Base-by-base conservation (phyloP, 2,888 invertebrate genomes). In the Plebejus melissa region DNA sequence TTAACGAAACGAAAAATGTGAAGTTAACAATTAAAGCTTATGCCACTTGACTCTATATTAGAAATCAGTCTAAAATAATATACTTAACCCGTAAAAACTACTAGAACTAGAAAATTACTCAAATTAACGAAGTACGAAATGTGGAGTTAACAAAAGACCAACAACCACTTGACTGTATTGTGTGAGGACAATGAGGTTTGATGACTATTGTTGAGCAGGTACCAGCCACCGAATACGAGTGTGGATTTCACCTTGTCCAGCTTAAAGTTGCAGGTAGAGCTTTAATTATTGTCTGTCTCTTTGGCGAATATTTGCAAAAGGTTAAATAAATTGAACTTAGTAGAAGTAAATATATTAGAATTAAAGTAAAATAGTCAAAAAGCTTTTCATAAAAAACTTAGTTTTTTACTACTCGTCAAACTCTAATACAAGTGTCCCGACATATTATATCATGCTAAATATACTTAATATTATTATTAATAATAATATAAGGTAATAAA, bases 111-210 rank as follows among this genome's bases (percentile, higher is more conserved):
- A 76, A 72, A 65, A 65, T 65, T 75, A 50, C 28, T 74, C 28
- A 58, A 71, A 38, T 72, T 22, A 38, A 71, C 38, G 22, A 74
- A 74, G 57, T 50, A 50, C n/a, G 60, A 65, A 65, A 65, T 65
- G 65, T 65, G 22, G 36, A 65, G 65, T 60, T 75, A 82, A 84
- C 85, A 85, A 86, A 86, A 84, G 83, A 75, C 80, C 77, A 80
- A 78, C 79, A 81, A 83, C 83, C 88, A 89, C 89, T 89, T 88
- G 89, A 89, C 86, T 86, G 83, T 81, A 85, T 89, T 89, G 87
- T 89, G 80, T 78, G 79, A 60, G 76, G 80, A 89, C 87, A 89
- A 89, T 85, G 82, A 82, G 80, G 82, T 88, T 87, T 89, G 87
- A 89, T 89, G 82, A 80, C 83, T 81, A 87, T 89, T 89, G 87